Evolutionary conservation across 2,113 vertebrate species (phyloP).

Genomic region (Grus americana): DNA sequence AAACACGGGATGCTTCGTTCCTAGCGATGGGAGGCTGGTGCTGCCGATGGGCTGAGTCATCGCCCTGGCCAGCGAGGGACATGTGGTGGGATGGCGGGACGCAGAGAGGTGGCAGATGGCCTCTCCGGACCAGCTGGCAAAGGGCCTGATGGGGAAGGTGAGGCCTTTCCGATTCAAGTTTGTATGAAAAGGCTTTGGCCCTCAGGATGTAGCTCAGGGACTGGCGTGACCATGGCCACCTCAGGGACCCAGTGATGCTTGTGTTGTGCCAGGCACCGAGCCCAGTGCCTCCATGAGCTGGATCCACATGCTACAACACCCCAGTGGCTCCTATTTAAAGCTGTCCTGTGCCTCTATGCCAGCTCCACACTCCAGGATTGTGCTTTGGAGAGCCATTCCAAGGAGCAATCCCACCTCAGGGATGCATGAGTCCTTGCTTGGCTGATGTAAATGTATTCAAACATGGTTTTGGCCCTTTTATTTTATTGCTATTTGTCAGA

Average conservation of each 20-base stretch:
- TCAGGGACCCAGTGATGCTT: background rate
- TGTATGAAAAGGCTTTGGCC: background rate
- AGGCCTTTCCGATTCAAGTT: background rate
- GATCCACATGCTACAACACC: background rate
- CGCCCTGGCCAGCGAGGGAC: rapidly evolving
- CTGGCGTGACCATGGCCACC: background rate
- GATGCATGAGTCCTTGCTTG: background rate
- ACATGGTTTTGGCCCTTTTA: background rate
- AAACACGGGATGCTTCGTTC: background rate
- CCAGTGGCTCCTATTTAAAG: background rate
- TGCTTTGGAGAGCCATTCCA: background rate
- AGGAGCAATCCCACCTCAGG: background rate
- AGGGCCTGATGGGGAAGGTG: background rate
- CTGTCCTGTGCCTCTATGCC: background rate
- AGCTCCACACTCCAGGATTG: background rate
- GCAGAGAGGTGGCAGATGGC: background rate
- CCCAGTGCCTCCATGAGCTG: background rate
- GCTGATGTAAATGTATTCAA: background rate
- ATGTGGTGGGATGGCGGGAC: background rate
- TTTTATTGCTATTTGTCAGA: slow-evolving; percentile 1
- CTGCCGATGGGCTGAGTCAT: background rate
- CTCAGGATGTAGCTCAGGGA: background rate
- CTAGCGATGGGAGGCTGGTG: background rate
- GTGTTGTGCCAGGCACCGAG: background rate
- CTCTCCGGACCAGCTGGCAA: background rate